Evolutionary conservation across 2,113 vertebrate genomes (phyloP).

Genomic region (Passer domesticus): DNA sequence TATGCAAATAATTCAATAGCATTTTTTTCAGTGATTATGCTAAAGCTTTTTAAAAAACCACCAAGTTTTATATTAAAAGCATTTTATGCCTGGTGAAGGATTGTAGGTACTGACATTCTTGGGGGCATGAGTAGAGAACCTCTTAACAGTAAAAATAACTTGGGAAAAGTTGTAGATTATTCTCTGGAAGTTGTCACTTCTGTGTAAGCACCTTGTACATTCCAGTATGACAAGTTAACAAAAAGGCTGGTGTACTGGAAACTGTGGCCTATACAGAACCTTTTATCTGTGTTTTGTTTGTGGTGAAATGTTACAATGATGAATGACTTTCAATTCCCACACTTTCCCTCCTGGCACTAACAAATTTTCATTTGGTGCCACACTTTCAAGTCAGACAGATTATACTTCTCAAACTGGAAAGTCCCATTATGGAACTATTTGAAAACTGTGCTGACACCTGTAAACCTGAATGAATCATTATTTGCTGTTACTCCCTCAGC

Average conservation of each 20-base stretch:
- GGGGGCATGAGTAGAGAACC: not conserved
- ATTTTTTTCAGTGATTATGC: not conserved
- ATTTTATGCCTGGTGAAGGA: not conserved
- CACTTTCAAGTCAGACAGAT: not conserved
- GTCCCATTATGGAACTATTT: not conserved
- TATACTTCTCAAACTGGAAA: conserved; percentile 13
- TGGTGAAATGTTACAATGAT: conserved; percentile 29
- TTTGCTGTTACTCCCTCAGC: conserved; percentile 15
- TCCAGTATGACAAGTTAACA: not conserved
- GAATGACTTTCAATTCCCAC: conserved; percentile 58
- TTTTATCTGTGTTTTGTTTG: conserved; percentile 46
- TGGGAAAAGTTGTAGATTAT: not conserved
- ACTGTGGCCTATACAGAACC: not conserved
- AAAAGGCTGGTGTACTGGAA: not conserved
- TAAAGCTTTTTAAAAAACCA: not conserved
- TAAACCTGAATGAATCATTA: conserved; percentile 21
- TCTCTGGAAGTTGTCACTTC: not conserved
- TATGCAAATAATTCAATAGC: not conserved
- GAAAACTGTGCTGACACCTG: conserved; percentile 34
- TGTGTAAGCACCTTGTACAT: not conserved
- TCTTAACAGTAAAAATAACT: not conserved
- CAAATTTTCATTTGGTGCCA: conserved; percentile 44
- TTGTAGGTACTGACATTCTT: not conserved
- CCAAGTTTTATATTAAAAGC: not conserved
- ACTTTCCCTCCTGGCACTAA: conserved; percentile 27